These are phyloP conservation scores for Aphelinus atriplicis DNA, from an alignment of 1,140 invertebrate species.

Conservation along the genomic window DNA sequence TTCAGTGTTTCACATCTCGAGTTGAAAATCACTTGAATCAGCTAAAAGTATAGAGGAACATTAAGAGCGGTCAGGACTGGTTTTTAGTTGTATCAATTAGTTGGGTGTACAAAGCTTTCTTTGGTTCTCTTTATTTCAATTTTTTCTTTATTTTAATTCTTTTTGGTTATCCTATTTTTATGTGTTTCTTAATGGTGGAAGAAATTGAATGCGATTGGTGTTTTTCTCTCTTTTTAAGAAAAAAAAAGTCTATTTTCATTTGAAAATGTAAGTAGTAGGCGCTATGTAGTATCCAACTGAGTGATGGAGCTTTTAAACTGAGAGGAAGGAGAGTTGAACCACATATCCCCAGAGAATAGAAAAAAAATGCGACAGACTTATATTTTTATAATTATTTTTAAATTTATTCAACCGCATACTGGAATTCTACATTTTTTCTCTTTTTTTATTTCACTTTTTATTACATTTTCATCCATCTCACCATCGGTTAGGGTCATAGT, in stretches of 20 bases:
- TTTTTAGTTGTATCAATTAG: constrained; percentile 50
- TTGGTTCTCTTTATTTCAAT: constrained; percentile 44
- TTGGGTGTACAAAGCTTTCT: constrained; percentile 49
- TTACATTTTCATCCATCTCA: constrained; percentile 14
- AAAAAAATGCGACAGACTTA: constrained; percentile 33
- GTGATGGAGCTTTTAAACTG: constrained; percentile 61
- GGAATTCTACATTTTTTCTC: constrained; percentile 30
- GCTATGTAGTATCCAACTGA: constrained; percentile 46
- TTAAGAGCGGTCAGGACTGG: constrained; percentile 36
- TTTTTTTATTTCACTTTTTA: constrained; percentile 29
- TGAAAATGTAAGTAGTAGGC: constrained; percentile 48
- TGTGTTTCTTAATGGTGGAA: constrained; percentile 48
- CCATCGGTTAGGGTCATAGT: constrained; percentile 7
- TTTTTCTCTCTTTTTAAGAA: constrained; percentile 54
- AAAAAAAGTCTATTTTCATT: constrained; percentile 32
- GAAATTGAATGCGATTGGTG: constrained; percentile 44
- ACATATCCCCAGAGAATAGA: constrained; percentile 45
- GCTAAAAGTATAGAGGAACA: constrained; percentile 25
- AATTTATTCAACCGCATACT: background rate
- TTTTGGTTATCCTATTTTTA: constrained; percentile 44
- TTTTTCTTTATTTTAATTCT: constrained; percentile 44
- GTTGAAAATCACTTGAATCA: background rate
- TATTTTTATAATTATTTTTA: constrained; percentile 15
- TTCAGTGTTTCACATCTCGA: constrained; percentile 37
- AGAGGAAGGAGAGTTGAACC: constrained; percentile 65